A percentile compares a stretch with the other conserved stretches of the same genome.
Evolutionary conservation across 2,888 invertebrate species (phyloP).

Genomic region (Leucania comma): DNA sequence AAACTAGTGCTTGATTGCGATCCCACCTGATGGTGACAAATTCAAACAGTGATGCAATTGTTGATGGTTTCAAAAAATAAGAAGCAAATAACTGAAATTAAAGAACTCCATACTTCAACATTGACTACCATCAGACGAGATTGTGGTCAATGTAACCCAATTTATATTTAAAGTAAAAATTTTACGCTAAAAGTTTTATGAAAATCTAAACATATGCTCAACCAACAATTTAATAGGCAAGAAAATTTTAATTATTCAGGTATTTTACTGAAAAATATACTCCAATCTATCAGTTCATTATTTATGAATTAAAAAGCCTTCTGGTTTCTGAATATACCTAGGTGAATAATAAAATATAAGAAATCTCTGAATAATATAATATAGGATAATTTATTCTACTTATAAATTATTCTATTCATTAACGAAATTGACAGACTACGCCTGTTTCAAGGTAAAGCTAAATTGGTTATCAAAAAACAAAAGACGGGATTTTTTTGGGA

Average conservation of each 20-base stretch:
- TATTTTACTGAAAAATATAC: constrained; percentile 42
- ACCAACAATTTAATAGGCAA: constrained; percentile 28
- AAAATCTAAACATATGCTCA: constrained; percentile 17
- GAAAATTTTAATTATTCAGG: constrained; percentile 47
- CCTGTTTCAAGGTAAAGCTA: not conserved
- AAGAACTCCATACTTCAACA: not conserved
- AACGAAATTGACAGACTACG: not conserved
- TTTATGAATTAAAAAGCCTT: constrained; percentile 23
- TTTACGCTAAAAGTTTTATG: constrained; percentile 13
- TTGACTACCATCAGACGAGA: not conserved
- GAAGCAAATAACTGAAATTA: not conserved
- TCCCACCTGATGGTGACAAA: too few relatives aligned
- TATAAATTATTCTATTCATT: not conserved
- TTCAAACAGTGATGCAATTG: too few relatives aligned
- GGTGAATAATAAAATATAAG: not conserved
- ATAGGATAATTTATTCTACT: not conserved
- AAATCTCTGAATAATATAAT: not conserved
- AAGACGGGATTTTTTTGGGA: not conserved
- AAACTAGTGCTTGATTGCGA: too few relatives aligned
- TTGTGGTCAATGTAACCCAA: not conserved
- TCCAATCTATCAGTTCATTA: constrained; percentile 32
- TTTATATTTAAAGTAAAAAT: not conserved
- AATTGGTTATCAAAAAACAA: not conserved
- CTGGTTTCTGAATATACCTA: not conserved
- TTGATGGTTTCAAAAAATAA: not conserved